A percentile compares a stretch with the other conserved stretches of the same genome.
These are phyloP conservation scores for Chitala chitala DNA, from an alignment of 2,113 vertebrate genomes.

Conservation along the genomic window DNA sequence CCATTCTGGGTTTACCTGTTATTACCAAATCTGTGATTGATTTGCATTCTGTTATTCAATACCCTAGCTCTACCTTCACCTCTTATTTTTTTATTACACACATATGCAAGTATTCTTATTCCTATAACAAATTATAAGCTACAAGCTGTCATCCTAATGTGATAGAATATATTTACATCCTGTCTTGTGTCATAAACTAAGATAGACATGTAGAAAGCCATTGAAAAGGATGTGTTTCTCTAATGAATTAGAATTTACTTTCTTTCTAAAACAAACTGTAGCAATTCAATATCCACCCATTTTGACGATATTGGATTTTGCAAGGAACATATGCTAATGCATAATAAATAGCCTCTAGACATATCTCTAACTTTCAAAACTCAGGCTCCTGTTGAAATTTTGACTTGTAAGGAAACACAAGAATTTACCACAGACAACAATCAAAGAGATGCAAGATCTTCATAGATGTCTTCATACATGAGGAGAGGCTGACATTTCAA, in stretches of 20 bases:
- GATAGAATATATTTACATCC: background rate
- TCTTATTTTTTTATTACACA: background rate
- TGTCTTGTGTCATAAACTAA: background rate
- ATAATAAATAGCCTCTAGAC: background rate
- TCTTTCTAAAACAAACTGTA: background rate
- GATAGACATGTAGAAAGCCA: background rate
- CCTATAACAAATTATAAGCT: background rate
- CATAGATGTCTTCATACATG: too few species aligned
- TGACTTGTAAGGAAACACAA: too few species aligned
- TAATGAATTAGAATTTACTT: background rate
- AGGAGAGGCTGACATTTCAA: too few species aligned
- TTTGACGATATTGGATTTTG: background rate
- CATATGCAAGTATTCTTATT: too few species aligned
- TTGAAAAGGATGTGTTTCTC: background rate
- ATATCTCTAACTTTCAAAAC: background rate
- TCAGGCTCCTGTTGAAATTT: too few species aligned
- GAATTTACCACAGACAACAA: too few species aligned
- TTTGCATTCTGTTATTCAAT: background rate
- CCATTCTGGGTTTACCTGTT: background rate
- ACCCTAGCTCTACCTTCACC: background rate
- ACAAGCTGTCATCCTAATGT: background rate
- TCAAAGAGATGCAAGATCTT: too few species aligned
- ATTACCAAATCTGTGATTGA: background rate
- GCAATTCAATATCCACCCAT: background rate
- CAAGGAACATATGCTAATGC: background rate